Conservation (phyloP, 1,140 invertebrate genomes). For the Ceratina calcarata region DNA sequence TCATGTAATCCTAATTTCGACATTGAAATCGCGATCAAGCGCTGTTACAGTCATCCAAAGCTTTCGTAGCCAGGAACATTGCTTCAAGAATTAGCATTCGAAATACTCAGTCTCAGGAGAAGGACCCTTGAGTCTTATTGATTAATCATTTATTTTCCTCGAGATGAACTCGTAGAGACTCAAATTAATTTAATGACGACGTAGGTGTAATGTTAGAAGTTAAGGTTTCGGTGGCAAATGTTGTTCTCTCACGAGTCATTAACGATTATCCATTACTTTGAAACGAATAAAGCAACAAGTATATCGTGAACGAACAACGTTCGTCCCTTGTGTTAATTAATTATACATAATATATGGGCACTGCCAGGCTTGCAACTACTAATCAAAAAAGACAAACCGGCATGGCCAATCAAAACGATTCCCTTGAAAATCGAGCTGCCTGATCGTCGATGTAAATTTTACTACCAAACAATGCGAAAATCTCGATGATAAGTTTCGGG, state of each 20-base stretch:
- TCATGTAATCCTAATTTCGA: neutral
- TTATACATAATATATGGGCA: conserved; percentile 64
- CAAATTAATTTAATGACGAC: conserved; percentile 22
- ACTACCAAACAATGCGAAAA: neutral
- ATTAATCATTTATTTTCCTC: conserved; percentile 6
- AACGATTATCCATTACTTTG: neutral
- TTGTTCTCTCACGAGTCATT: neutral
- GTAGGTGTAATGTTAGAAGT: conserved; percentile 11
- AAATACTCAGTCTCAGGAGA: neutral
- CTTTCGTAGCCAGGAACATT: conserved; percentile 2
- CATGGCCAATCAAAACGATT: conserved; percentile 58
- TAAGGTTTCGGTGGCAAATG: conserved; percentile 12
- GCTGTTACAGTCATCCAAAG: neutral
- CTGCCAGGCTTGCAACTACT: conserved; percentile 67
- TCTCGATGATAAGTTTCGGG: neutral
- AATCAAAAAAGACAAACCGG: conserved; percentile 62
- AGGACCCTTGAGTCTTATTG: neutral
- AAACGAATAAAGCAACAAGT: neutral
- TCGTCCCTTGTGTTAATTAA: conserved; percentile 56
- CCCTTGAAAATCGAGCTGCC: conserved; percentile 57
- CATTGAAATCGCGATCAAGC: too few relatives aligned
- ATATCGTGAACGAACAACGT: conserved; percentile 17
- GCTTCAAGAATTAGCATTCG: conserved; percentile 21
- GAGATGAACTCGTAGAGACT: conserved; percentile 27
- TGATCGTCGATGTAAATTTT: conserved; percentile 29